Percentiles rank a stretch among this genome's conserved stretches.
phyloP scores from a whole-genome alignment of 2,113 vertebrate species.

The Chaetodon auriga region DNA sequence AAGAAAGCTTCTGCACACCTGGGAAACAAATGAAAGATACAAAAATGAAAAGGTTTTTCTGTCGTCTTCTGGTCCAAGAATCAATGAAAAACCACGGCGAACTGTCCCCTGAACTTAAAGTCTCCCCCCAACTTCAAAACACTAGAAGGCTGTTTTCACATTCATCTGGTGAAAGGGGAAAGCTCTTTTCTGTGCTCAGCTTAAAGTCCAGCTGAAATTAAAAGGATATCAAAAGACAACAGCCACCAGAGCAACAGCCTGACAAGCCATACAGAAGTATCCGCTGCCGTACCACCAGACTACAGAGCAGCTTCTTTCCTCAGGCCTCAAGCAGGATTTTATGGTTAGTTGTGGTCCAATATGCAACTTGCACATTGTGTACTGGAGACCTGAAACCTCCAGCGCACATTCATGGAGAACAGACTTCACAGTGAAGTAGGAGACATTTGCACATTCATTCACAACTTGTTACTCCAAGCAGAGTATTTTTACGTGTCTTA shows the following conservation, averaged over 20 bases:
- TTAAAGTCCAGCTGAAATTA: too few species aligned
- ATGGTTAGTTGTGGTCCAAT: not conserved
- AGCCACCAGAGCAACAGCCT: not conserved
- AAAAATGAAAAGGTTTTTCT: not conserved
- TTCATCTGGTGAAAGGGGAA: too few species aligned
- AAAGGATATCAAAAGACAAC: too few species aligned
- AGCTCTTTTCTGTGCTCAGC: too few species aligned
- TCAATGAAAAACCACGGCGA: too few species aligned
- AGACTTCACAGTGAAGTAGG: not conserved
- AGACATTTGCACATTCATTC: not conserved
- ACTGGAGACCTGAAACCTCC: not conserved
- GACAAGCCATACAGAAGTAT: not conserved
- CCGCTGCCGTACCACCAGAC: not conserved
- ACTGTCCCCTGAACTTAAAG: too few species aligned
- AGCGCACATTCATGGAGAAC: not conserved
- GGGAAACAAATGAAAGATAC: not conserved
- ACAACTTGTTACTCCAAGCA: too few species aligned
- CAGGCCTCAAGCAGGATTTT: not conserved
- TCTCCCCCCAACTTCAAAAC: too few species aligned
- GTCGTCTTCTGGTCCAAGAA: not conserved
- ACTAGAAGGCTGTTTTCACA: too few species aligned
- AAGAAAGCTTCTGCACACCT: not conserved
- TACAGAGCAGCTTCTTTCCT: not conserved
- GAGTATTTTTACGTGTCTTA: not conserved
- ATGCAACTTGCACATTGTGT: not conserved